These are phyloP conservation scores for Takifugu rubripes DNA, from an alignment of 2,797 vertebrate species.

Conservation along the genomic window DNA sequence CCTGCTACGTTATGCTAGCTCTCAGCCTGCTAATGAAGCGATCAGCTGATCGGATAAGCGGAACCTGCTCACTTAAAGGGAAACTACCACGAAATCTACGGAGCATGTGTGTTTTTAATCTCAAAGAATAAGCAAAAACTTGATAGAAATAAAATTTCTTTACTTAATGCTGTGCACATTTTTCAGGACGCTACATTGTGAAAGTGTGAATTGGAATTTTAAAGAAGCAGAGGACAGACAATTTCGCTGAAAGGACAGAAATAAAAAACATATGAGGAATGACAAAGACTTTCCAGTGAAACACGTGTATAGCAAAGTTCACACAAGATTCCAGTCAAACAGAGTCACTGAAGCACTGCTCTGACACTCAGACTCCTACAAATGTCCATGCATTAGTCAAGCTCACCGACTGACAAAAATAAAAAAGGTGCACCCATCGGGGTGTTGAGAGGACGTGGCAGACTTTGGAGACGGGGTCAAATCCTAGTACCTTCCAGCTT, in stretches of 20 bases:
- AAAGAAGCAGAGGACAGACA: slow-evolving; percentile 27
- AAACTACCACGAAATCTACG: neutral
- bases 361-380: slow-evolving; percentile 58
- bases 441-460: slow-evolving; percentile 55
- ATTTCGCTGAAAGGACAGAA: slow-evolving; percentile 23
- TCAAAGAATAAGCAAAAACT: slow-evolving; percentile 9
- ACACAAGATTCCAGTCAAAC: slow-evolving; percentile 60
- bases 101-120: neutral
- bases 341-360: slow-evolving; percentile 23
- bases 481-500: slow-evolving; percentile 46
- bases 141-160: slow-evolving; percentile 26
- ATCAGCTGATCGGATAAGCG: slow-evolving; percentile 53
- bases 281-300: slow-evolving; percentile 47
- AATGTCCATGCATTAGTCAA: slow-evolving; percentile 61
- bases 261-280: slow-evolving; percentile 45
- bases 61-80: slow-evolving; percentile 10
- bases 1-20: slow-evolving; percentile 32
- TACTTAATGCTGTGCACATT: slow-evolving; percentile 49
- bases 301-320: slow-evolving; percentile 46
- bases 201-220: slow-evolving; percentile 32
- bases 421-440: slow-evolving; percentile 57
- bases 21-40: slow-evolving; percentile 18
- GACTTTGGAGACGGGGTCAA: slow-evolving; percentile 41
- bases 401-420: slow-evolving; percentile 51
- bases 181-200: slow-evolving; percentile 32